A percentile compares a stretch with the other conserved stretches of the same genome.
phyloP scores from a whole-genome alignment of 1,140 invertebrate species.

The Gonioctena quinquepunctata region DNA sequence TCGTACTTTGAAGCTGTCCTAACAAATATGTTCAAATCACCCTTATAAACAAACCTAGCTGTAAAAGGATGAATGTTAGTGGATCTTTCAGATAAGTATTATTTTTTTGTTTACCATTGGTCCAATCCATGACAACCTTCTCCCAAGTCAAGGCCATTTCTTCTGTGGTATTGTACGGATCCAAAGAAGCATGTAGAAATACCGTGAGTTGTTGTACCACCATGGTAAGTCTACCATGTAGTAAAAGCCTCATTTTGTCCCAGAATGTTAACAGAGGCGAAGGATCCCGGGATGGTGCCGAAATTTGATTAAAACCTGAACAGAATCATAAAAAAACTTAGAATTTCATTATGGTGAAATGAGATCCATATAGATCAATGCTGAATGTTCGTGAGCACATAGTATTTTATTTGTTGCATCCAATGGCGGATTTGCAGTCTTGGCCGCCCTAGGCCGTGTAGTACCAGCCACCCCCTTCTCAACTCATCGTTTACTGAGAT shows the following conservation, averaged over 20 bases:
- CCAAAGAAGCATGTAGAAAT: conserved; percentile 89
- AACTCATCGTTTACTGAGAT: too few relatives aligned
- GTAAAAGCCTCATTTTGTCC: conserved; percentile 93
- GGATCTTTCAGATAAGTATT: neutral
- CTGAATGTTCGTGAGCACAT: too few relatives aligned
- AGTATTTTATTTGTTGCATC: too few relatives aligned
- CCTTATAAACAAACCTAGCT: conserved; percentile 85
- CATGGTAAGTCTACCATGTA: conserved; percentile 91
- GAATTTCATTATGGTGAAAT: too few relatives aligned
- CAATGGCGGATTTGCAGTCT: too few relatives aligned
- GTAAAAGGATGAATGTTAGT: conserved; percentile 30
- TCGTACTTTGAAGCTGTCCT: conserved; percentile 98
- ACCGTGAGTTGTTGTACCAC: conserved; percentile 85
- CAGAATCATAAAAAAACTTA: too few relatives aligned
- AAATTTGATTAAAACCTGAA: conserved; percentile 70
- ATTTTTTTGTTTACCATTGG: conserved; percentile 71
- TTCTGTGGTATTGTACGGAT: conserved; percentile 98
- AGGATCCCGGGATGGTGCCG: conserved; percentile 87
- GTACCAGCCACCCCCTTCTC: too few relatives aligned
- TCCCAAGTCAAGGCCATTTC: conserved; percentile 98
- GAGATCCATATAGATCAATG: too few relatives aligned
- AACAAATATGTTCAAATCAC: conserved; percentile 86
- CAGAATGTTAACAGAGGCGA: conserved; percentile 93
- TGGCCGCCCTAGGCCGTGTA: too few relatives aligned
- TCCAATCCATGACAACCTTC: conserved; percentile 92